A percentile compares a stretch with the other conserved stretches of the same genome.
These are phyloP conservation scores for Limosa lapponica DNA, from an alignment of 2,797 vertebrate species.

Conservation along the genomic window DNA sequence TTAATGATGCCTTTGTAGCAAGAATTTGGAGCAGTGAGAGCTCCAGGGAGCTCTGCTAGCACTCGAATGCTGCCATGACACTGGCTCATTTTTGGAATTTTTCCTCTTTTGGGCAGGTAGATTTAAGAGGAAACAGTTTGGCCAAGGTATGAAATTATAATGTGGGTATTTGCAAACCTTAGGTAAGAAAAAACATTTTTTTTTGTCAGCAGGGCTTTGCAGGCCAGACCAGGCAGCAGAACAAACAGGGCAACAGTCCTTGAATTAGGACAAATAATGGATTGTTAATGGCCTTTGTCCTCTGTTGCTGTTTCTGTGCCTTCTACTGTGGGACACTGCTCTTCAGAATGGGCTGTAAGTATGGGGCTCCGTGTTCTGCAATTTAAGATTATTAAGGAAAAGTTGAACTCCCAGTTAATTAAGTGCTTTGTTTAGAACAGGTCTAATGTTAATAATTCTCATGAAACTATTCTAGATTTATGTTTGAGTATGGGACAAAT, in stretches of 20 bases:
- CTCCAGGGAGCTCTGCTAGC: neutral
- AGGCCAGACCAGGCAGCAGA: neutral
- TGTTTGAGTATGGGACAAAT: neutral
- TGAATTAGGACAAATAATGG: conserved; percentile 57
- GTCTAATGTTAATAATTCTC: neutral
- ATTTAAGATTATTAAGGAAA: neutral
- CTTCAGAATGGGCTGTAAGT: neutral
- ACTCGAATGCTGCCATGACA: neutral
- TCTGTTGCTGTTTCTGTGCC: conserved; percentile 36
- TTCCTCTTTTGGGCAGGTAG: neutral
- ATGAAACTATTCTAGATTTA: neutral
- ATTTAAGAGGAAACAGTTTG: neutral
- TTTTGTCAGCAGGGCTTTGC: neutral
- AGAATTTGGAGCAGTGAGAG: neutral
- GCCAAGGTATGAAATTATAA: neutral
- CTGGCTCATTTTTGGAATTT: neutral
- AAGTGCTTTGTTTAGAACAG: neutral
- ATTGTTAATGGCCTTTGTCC: conserved; percentile 67
- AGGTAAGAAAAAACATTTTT: neutral
- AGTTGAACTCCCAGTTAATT: conserved; percentile 2
- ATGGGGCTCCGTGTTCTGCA: neutral
- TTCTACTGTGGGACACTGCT: neutral
- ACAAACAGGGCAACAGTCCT: conserved; percentile 33
- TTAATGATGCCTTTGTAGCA: neutral
- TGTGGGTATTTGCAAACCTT: neutral